Conservation (phyloP, 2,113 vertebrate species). For the Talpa occidentalis region DNA sequence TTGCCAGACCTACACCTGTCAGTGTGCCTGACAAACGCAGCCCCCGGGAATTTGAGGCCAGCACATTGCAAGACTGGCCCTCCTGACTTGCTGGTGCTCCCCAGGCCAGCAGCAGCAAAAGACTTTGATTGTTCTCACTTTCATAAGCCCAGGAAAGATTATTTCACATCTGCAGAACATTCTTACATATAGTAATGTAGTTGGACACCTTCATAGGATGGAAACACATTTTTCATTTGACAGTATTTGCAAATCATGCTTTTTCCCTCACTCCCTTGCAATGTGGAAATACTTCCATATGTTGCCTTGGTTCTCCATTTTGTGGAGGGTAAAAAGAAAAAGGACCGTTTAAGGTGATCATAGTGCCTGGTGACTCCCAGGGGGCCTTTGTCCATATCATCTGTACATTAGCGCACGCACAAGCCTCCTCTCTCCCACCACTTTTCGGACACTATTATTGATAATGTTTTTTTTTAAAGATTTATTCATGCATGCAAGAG, state of each 20-base stretch:
- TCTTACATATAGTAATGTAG: neutral
- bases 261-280: neutral
- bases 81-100: neutral
- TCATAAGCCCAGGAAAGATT: neutral
- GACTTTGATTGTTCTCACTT: neutral
- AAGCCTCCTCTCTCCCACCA: too few species aligned
- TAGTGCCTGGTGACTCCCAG: too few species aligned
- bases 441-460: too few species aligned
- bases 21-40: neutral
- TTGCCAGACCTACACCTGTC: neutral
- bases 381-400: too few species aligned
- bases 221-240: constrained; percentile 24
- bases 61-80: neutral
- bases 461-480: too few species aligned
- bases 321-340: neutral
- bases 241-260: neutral
- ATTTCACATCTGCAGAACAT: neutral
- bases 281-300: neutral
- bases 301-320: neutral
- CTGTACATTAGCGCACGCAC: too few species aligned
- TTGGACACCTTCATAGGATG: neutral
- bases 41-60: neutral
- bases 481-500: too few species aligned
- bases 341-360: too few species aligned
- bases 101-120: neutral